Base-by-base conservation (phyloP, 2,113 vertebrate genomes). In the Pterophyllum scalare region DNA sequence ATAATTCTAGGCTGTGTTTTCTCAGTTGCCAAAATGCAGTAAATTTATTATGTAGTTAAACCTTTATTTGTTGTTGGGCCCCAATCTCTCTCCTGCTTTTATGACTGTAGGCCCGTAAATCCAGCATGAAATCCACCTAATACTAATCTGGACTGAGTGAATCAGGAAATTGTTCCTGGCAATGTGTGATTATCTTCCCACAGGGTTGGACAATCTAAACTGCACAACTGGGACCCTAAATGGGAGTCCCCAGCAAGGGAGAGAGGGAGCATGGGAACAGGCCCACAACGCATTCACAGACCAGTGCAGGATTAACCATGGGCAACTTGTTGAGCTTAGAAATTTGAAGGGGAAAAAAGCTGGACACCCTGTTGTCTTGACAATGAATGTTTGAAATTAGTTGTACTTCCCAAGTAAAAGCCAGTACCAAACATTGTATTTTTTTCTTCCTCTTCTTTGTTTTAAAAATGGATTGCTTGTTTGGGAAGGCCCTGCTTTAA, bases 221-320 rank as follows among this genome's bases (percentile, higher is more conserved):
- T 60, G 19, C 74, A 75, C 87, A 40, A 79, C 77, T 75, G 84
- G 83, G 89, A 88, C 83, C 79, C 19, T 56, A 67, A 67, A 58
- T 13, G 54, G 54, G 22, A 81, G 72, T 81, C 59, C 80, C 57
- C 15, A 7, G 75, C n/a, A 40, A 80, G 60, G 77, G 59, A 87
- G 59, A 87, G 60, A 72, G 78, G 87, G 88, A 90, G 89, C 91
- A 87, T 94, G 93, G 89, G 91, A 92, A 92, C 85, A 80, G 64
- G 12, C 22, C 72, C 56, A 10, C 35, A 10, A 17, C 59, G 3
- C 64, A 72, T 85, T 89, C 90, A 90, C 91, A 91, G 81, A 87
- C 13, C 7, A 33, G 57, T 2, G 22, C 77, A n/a, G 52, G 75
- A 87, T 84, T 76, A 62, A 43, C 56, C 76, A 14, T n/a, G 77